phyloP scores from a whole-genome alignment of 2,888 invertebrate species.

The Cyrtodaria siliqua region DNA sequence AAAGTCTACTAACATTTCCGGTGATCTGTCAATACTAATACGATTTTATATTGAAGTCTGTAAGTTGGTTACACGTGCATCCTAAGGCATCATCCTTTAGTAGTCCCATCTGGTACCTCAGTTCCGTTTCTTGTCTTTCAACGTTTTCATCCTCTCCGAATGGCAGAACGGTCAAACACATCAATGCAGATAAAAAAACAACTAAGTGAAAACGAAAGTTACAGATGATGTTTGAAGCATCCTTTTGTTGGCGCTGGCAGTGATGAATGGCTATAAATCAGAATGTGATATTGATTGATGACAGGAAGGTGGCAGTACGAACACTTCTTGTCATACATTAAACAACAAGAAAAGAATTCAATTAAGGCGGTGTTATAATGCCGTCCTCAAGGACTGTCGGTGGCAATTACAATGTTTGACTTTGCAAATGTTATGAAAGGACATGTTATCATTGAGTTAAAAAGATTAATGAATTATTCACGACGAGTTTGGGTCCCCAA shows the following conservation, averaged over 20 bases:
- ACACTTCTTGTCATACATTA: conserved; percentile 54
- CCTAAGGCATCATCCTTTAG: no score
- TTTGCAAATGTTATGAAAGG: conserved; percentile 61
- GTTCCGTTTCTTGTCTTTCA: background rate
- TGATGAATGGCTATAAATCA: conserved; percentile 63
- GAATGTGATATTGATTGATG: conserved; percentile 62
- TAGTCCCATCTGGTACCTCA: no score
- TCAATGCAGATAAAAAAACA: conserved; percentile 27
- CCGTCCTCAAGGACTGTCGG: conserved; percentile 33
- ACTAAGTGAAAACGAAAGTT: conserved; percentile 64
- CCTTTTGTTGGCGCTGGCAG: conserved; percentile 61
- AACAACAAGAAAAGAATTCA: conserved; percentile 46
- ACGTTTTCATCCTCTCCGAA: background rate
- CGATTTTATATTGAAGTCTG: no score
- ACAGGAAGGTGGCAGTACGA: conserved; percentile 27
- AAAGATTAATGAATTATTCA: conserved; percentile 24
- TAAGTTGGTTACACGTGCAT: no score
- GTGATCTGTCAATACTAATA: no score
- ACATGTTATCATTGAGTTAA: background rate
- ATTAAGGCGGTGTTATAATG: conserved; percentile 61
- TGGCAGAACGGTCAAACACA: conserved; percentile 41
- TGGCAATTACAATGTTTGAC: conserved; percentile 56
- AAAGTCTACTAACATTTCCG: no score
- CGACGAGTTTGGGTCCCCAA: conserved; percentile 8
- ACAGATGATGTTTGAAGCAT: conserved; percentile 46